Conservation (phyloP, 2,888 invertebrate species). For the Nasonia oneida region DNA sequence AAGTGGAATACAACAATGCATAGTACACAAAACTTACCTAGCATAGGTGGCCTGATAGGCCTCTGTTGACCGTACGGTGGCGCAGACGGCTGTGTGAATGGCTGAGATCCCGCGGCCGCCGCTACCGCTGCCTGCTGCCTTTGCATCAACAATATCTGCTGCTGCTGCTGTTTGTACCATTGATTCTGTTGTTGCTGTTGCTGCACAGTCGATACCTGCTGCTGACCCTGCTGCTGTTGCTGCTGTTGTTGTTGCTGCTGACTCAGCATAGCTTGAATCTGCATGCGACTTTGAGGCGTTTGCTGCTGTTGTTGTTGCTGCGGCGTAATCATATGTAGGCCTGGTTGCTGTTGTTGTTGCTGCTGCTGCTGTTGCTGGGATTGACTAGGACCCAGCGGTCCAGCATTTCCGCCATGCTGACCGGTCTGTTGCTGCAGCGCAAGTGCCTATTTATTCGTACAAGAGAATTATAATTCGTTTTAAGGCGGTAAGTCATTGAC, state of each 20-base stretch:
- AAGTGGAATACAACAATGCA: neutral
- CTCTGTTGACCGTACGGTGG: slow-evolving; percentile 82
- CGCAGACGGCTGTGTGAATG: slow-evolving; percentile 83
- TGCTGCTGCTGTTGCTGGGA: slow-evolving; percentile 81
- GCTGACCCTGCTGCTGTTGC: slow-evolving; percentile 77
- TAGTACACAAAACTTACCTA: slow-evolving; percentile 68
- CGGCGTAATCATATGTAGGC: slow-evolving; percentile 78
- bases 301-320: slow-evolving; percentile 80
- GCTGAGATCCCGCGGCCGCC: slow-evolving; percentile 77
- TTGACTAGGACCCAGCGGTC: slow-evolving; percentile 76
- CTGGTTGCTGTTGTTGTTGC: slow-evolving; percentile 78
- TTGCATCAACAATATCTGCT: slow-evolving; percentile 70
- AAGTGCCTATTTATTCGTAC: slow-evolving; percentile 64
- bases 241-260: slow-evolving; percentile 80
- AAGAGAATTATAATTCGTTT: slow-evolving; percentile 25
- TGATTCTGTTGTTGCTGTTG: slow-evolving; percentile 78
- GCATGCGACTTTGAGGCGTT: slow-evolving; percentile 80
- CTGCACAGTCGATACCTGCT: slow-evolving; percentile 74
- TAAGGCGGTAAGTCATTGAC: neutral
- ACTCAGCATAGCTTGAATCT: slow-evolving; percentile 78
- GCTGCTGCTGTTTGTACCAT: slow-evolving; percentile 77
- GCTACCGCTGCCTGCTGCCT: slow-evolving; percentile 76
- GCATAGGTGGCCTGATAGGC: slow-evolving; percentile 78
- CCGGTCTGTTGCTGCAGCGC: slow-evolving; percentile 75
- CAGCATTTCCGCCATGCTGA: slow-evolving; percentile 73